These are phyloP conservation scores for Gadopsis bispinosus DNA, from an alignment of 2,797 vertebrate genomes.

Conservation along the genomic window DNA sequence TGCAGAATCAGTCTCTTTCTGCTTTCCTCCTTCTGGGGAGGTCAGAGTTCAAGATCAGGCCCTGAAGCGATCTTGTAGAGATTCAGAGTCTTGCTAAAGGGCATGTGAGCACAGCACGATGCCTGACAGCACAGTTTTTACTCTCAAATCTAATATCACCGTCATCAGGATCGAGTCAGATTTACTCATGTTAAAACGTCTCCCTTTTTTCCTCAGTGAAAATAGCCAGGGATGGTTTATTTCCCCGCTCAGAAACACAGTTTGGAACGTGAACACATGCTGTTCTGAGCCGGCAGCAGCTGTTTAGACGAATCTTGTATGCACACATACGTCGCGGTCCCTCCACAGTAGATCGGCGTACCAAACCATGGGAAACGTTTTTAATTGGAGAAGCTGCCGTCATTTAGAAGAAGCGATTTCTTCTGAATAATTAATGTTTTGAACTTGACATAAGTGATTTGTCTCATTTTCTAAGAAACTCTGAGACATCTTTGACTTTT, in stretches of 20 bases:
- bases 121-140: not conserved
- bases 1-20: not conserved
- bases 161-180: not conserved
- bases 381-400: conserved; percentile 28
- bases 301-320: conserved; percentile 75
- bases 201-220: not conserved
- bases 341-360: conserved; percentile 40
- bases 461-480: not conserved
- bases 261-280: conserved; percentile 47
- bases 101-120: not conserved
- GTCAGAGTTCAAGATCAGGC: conserved; percentile 22
- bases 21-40: not conserved
- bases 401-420: not conserved
- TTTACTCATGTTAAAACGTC: not conserved
- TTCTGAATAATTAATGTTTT: conserved; percentile 10
- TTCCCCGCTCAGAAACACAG: not conserved
- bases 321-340: conserved; percentile 33
- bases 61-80: not conserved
- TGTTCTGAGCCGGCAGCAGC: conserved; percentile 57
- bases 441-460: not conserved
- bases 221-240: not conserved
- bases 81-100: not conserved
- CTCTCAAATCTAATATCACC: not conserved
- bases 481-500: not conserved
- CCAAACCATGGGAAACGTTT: conserved; percentile 25